These are phyloP conservation scores for Bujurquina vittata DNA, from an alignment of 2,113 vertebrate species.

Conservation along the genomic window DNA sequence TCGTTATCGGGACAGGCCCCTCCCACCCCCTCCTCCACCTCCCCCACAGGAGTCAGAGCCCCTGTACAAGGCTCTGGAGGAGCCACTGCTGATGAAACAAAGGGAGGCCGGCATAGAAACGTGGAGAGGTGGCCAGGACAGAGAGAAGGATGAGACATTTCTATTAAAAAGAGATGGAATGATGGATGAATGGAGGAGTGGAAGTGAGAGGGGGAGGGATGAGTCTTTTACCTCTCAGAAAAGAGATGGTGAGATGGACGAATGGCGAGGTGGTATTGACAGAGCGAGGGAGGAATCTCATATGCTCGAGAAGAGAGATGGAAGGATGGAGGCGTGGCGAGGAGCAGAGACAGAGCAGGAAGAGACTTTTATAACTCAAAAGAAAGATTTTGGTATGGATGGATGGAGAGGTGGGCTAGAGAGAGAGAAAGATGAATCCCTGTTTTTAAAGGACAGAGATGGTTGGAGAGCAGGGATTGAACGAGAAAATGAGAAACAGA, in stretches of 20 bases:
- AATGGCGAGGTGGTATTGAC: conserved; percentile 67
- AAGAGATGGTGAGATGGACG: conserved; percentile 61
- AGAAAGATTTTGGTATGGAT: conserved; percentile 71
- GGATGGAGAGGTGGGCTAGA: conserved; percentile 69
- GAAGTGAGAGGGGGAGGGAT: conserved; percentile 53
- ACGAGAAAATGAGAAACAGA: conserved; percentile 68
- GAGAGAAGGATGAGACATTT: conserved; percentile 70
- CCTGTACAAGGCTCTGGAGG: conserved; percentile 90
- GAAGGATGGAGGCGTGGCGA: conserved; percentile 71
- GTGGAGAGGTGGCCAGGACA: conserved; percentile 61
- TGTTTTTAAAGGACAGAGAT: conserved; percentile 74
- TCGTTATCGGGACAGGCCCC: conserved; percentile 73
- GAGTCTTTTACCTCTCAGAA: conserved; percentile 64
- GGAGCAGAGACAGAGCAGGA: conserved; percentile 61
- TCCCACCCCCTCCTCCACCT: conserved; percentile 79
- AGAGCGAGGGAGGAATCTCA: conserved; percentile 80
- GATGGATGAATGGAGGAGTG: conserved; percentile 70
- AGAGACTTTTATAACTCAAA: conserved; percentile 77
- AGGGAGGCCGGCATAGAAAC: conserved; percentile 61
- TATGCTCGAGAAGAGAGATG: conserved; percentile 83
- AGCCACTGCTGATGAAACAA: conserved; percentile 74
- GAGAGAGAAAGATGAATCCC: conserved; percentile 67
- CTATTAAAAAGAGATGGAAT: conserved; percentile 71
- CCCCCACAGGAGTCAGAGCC: conserved; percentile 85
- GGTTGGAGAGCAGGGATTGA: conserved; percentile 71